Percentiles rank a stretch among this genome's conserved stretches.
Evolutionary conservation across 1,140 invertebrate genomes (phyloP).

Genomic region (Drosophila lini): DNA sequence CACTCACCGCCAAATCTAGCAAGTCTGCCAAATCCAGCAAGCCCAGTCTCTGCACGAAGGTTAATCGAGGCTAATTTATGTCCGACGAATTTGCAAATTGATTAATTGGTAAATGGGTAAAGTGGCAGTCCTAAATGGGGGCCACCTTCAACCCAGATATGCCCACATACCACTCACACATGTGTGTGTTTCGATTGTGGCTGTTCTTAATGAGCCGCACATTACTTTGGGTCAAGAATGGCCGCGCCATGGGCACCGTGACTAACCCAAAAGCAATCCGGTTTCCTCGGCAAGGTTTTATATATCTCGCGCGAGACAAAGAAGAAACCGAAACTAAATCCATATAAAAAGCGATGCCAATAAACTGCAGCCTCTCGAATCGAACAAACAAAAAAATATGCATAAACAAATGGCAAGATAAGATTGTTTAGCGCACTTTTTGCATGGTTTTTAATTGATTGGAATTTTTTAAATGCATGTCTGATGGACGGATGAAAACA

Average conservation of each 20-base stretch:
- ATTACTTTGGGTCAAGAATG: constrained; percentile 49
- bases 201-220: constrained; percentile 51
- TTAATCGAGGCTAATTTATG: constrained; percentile 46
- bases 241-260: constrained; percentile 27
- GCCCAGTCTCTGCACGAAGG: constrained; percentile 56
- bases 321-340: constrained; percentile 35
- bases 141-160: constrained; percentile 35
- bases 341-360: constrained; percentile 44
- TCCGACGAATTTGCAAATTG: constrained; percentile 59
- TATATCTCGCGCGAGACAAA: constrained; percentile 36
- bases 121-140: constrained; percentile 38
- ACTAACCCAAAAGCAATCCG: constrained; percentile 53
- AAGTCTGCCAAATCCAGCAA: constrained; percentile 10
- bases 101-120: constrained; percentile 55
- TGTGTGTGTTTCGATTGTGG: constrained; percentile 6
- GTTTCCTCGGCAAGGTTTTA: constrained; percentile 57
- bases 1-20: constrained; percentile 2
- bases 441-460: constrained; percentile 3
- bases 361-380: constrained; percentile 42
- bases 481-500: neutral
- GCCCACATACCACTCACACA: neutral
- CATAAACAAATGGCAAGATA: constrained; percentile 19
- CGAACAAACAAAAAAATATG: constrained; percentile 16
- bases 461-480: constrained; percentile 2
- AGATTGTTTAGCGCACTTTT: constrained; percentile 17